These are phyloP conservation scores for Hybognathus amarus DNA, from an alignment of 2,797 vertebrate species.

Conservation along the genomic window DNA sequence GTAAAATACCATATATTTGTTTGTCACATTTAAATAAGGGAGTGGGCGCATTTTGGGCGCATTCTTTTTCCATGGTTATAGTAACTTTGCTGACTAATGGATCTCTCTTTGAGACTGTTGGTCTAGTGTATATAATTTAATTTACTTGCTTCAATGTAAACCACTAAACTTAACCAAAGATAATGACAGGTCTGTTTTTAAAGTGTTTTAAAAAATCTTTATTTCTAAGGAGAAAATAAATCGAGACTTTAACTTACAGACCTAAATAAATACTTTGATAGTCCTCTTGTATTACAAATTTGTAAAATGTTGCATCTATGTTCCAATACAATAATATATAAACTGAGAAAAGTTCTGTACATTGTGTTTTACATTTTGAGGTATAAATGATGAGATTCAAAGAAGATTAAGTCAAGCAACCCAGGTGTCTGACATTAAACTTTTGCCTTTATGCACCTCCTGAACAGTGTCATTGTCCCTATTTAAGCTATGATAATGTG, in stretches of 20 bases:
- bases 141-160: neutral
- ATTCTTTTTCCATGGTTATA: neutral
- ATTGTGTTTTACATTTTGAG: no score
- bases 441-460: no score
- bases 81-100: neutral
- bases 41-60: neutral
- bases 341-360: no score
- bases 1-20: neutral
- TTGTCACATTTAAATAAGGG: no score
- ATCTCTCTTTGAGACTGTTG: neutral
- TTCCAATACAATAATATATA: no score
- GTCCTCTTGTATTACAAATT: no score
- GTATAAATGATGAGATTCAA: no score
- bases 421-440: no score
- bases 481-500: no score
- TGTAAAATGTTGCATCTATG: no score
- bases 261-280: neutral
- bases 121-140: neutral
- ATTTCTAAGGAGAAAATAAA: neutral
- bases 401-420: no score
- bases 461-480: no score
- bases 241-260: neutral
- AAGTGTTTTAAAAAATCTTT: neutral
- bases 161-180: neutral
- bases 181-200: neutral